phyloP scores from a whole-genome alignment of 2,888 invertebrate genomes.

The Lingula anatina region DNA sequence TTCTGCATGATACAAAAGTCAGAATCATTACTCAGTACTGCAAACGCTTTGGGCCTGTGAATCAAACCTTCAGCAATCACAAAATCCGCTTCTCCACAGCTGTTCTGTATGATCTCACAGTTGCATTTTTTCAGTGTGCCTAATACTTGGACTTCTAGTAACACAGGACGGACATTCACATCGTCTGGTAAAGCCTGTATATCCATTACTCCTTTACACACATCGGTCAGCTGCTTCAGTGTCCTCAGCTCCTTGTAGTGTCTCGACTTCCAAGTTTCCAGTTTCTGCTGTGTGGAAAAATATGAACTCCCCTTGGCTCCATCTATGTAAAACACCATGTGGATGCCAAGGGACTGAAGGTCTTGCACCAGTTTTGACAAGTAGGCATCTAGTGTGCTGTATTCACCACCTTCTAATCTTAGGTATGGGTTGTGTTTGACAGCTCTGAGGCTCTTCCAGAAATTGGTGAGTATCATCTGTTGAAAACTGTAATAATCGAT shows the following conservation, averaged over 20 bases:
- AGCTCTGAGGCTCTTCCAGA: slow-evolving; percentile 25
- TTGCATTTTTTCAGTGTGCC: slow-evolving; percentile 26
- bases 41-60: slow-evolving; percentile 32
- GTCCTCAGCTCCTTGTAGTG: slow-evolving; percentile 29
- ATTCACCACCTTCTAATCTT: slow-evolving; percentile 41
- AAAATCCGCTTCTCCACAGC: slow-evolving; percentile 40
- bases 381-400: slow-evolving; percentile 24
- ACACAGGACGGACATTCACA: slow-evolving; percentile 32
- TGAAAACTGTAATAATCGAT: slow-evolving; percentile 43
- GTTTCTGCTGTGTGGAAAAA: slow-evolving; percentile 26
- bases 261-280: slow-evolving; percentile 36
- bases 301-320: slow-evolving; percentile 36
- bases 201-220: slow-evolving; percentile 19
- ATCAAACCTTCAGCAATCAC: slow-evolving; percentile 29
- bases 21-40: slow-evolving; percentile 42
- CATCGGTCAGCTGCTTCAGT: slow-evolving; percentile 24
- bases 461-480: slow-evolving; percentile 25
- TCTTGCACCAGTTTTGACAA: slow-evolving; percentile 31
- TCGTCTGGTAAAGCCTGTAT: slow-evolving; percentile 20
- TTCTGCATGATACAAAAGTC: slow-evolving; percentile 43
- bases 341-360: slow-evolving; percentile 28
- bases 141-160: slow-evolving; percentile 33
- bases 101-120: slow-evolving; percentile 27
- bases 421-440: slow-evolving; percentile 27
- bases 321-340: slow-evolving; percentile 40